A percentile compares a stretch with the other conserved stretches of the same genome.
Evolutionary conservation across 1,140 invertebrate species (phyloP).

Genomic region (Cyrtorhinus lividipennis): DNA sequence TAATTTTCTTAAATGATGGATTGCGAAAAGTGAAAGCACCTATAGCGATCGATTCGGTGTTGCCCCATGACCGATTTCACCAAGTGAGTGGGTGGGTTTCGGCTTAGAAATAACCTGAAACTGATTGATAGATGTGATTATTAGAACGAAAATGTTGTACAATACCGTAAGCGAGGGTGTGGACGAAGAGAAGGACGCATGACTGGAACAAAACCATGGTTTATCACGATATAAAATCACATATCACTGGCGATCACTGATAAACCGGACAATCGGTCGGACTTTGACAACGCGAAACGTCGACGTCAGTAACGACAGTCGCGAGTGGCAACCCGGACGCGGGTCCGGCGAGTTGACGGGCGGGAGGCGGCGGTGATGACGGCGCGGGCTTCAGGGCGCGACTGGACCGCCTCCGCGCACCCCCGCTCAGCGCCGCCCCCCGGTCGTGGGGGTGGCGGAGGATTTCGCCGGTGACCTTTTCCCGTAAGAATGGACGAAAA

Average conservation of each 20-base stretch:
- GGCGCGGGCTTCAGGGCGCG: not conserved
- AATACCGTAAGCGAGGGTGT: conserved; percentile 1
- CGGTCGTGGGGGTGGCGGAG: not conserved
- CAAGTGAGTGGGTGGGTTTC: too few relatives aligned
- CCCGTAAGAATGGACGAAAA: too few relatives aligned
- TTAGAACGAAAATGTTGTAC: too few relatives aligned
- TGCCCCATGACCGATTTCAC: too few relatives aligned
- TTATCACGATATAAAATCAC: not conserved
- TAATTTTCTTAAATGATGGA: too few relatives aligned
- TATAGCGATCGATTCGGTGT: too few relatives aligned
- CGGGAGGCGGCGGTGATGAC: not conserved
- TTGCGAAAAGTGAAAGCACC: too few relatives aligned
- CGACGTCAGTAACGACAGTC: not conserved
- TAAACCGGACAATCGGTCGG: too few relatives aligned
- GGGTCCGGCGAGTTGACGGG: not conserved
- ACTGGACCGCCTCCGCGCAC: not conserved
- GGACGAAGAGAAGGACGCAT: conserved; percentile 4
- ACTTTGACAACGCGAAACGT: not conserved
- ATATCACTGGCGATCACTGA: not conserved
- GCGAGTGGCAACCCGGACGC: not conserved
- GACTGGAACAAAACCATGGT: not conserved
- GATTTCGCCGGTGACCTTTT: not conserved
- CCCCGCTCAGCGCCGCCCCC: not conserved
- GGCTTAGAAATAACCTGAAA: too few relatives aligned
- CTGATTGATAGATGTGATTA: too few relatives aligned